Conservation (phyloP, 2,797 vertebrate genomes). For the Nannoperca australis region DNA sequence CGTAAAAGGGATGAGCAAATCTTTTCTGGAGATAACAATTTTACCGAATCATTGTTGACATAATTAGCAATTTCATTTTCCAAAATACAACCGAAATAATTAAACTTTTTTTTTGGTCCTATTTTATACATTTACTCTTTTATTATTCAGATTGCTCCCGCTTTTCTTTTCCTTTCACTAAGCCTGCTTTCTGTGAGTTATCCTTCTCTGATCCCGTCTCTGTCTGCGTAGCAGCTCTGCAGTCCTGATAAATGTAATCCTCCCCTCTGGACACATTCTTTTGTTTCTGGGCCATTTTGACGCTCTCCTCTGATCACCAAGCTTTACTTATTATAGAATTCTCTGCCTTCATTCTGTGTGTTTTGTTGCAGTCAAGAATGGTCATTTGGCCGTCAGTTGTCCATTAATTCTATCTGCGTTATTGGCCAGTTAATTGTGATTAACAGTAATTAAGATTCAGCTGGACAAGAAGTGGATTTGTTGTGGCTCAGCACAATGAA, state of each 20-base stretch:
- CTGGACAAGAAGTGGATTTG: conserved; percentile 69
- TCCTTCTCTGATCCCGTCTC: conserved; percentile 73
- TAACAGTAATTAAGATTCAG: conserved; percentile 78
- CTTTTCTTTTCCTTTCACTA: conserved; percentile 46
- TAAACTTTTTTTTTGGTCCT: conserved; percentile 57
- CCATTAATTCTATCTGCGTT: conserved; percentile 75
- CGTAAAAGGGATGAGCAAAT: conserved; percentile 82
- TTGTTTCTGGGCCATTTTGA: conserved; percentile 75
- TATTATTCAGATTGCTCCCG: conserved; percentile 62
- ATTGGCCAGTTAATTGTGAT: conserved; percentile 78
- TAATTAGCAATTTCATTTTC: conserved; percentile 83
- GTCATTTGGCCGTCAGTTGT: conserved; percentile 69
- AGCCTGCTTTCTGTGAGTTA: conserved; percentile 72
- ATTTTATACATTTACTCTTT: conserved; percentile 63
- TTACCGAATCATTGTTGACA: conserved; percentile 82
- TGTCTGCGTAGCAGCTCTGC: conserved; percentile 60
- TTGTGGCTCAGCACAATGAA: conserved; percentile 42
- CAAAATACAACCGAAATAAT: conserved; percentile 82
- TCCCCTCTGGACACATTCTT: conserved; percentile 73
- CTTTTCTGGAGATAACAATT: conserved; percentile 84
- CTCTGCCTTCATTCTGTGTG: conserved; percentile 44
- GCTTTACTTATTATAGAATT: conserved; percentile 61
- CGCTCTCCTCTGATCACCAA: conserved; percentile 58
- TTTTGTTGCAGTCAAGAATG: conserved; percentile 70
- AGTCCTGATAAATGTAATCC: conserved; percentile 77